Evolutionary conservation across 2,113 vertebrate genomes (phyloP), one percentile per base, ranked within the genome.

Genomic region (Apodemus speciosus): DNA sequence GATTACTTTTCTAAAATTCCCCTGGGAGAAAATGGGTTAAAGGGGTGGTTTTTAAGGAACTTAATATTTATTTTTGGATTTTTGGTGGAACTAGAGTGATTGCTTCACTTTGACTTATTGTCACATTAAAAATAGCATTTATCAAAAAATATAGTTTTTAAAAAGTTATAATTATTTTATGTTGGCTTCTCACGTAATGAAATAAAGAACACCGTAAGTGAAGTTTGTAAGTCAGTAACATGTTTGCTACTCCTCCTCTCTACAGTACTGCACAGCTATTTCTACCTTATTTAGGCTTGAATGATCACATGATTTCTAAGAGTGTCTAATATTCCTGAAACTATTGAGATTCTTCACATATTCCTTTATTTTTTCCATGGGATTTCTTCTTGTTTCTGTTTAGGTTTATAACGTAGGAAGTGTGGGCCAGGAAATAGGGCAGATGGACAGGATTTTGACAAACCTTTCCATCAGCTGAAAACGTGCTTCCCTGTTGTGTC

Each of bases 31-130:
- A 64, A 40, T 60, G 83, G 72, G 72, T 85, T 96, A 53, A 95
- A 95, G 86, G 73, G 62, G 3, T 20, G 0, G 15, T 96, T 97
- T 97, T 85, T 81, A 92, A 97, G 89, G 68, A 79, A 95, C 93
- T 95, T 96, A 92, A 38, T 72, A n/a, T 69, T 66, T 21, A 27
- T 49, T 91, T 80, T 25, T 40, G 35, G 4, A 75, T 83, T 84
- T 27, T 89, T 71, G 68, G 0, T 69, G 27, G 72, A 85, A 8
- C 71, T 60, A 0, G 5, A 35, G 56, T 77, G 51, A 76, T 85
- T 23, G 60, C 80, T 8, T 94, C 20, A 6, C 27, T 77, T 79
- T 88, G 85, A 46, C 16, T 73, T 75, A 25, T 25, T 30, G 21
- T 64, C 68, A 43, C 32, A 84, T 93, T 83, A 77, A 73, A 93